A percentile compares a stretch with the other conserved stretches of the same genome.
Evolutionary conservation across 2,888 invertebrate species (phyloP).

Genomic region (Scrobipalpa atriplicella): DNA sequence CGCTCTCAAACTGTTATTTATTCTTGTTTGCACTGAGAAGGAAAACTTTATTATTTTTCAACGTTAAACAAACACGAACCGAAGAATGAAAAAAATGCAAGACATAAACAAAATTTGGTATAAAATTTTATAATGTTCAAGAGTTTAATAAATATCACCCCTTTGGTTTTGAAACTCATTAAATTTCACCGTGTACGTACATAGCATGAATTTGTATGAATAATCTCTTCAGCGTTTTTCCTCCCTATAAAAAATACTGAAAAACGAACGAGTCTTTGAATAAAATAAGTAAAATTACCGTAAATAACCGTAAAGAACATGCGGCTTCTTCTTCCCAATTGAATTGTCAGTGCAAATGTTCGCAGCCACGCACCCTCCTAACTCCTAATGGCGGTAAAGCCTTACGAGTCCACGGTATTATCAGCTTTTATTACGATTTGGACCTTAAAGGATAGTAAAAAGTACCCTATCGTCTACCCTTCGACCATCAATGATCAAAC

Average conservation of each 20-base stretch:
- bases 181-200: too few species aligned
- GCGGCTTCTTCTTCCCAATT: conserved; percentile 12
- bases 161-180: too few species aligned
- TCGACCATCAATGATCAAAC: not conserved
- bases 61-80: too few species aligned
- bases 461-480: not conserved
- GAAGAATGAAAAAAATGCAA: too few species aligned
- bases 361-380: conserved; percentile 14
- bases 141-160: too few species aligned
- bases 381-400: conserved; percentile 21
- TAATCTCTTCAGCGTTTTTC: too few species aligned
- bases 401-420: conserved; percentile 28
- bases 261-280: not conserved
- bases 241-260: not conserved
- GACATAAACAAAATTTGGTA: too few species aligned
- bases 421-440: conserved; percentile 28
- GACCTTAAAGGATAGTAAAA: conserved; percentile 28
- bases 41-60: not conserved
- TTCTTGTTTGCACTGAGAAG: not conserved
- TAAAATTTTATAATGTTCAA: too few species aligned
- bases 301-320: not conserved
- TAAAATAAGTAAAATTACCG: conserved; percentile 8
- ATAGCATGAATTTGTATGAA: too few species aligned
- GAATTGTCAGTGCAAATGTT: conserved; percentile 18
- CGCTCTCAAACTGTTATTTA: conserved; percentile 2